phyloP scores from a whole-genome alignment of 1,140 invertebrate genomes.

The Brachionus rotundiformis region DNA sequence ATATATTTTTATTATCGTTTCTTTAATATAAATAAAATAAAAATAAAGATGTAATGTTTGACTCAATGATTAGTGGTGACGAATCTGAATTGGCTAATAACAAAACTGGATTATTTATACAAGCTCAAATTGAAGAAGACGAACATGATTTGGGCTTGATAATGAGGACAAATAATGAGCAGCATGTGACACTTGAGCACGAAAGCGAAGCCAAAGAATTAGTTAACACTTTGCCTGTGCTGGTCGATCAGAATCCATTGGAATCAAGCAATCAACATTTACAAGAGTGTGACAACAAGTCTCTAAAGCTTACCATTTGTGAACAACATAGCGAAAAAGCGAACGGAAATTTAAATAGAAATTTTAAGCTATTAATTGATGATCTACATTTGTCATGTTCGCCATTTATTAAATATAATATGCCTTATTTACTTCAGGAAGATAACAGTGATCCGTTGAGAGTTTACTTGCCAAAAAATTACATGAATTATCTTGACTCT shows the following conservation, averaged over 20 bases:
- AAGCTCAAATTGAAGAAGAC: background rate
- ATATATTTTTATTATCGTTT: background rate
- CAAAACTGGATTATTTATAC: background rate
- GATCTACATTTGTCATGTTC: slow-evolving; percentile 79
- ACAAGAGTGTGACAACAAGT: background rate
- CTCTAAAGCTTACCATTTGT: slow-evolving; percentile 22
- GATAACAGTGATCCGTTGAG: slow-evolving; percentile 77
- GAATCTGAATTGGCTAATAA: background rate
- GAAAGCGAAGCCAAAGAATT: background rate
- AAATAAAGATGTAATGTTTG: background rate
- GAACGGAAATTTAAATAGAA: slow-evolving; percentile 63
- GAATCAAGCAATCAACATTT: background rate
- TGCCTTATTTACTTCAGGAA: slow-evolving; percentile 83
- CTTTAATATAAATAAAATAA: too few relatives aligned
- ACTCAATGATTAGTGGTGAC: background rate
- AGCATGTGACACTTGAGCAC: too few relatives aligned
- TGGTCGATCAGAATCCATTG: background rate
- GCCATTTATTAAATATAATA: slow-evolving; percentile 78
- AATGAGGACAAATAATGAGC: too few relatives aligned
- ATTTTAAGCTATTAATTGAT: slow-evolving; percentile 75
- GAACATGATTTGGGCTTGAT: too few relatives aligned
- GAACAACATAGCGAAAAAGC: slow-evolving; percentile 34
- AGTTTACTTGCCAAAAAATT: slow-evolving; percentile 76
- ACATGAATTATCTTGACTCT: slow-evolving; percentile 67
- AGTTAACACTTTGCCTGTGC: background rate